Evolutionary conservation across 2,113 vertebrate species (phyloP), one percentile per base, ranked within the genome.

Genomic region (Cyprichromis sp.): DNA sequence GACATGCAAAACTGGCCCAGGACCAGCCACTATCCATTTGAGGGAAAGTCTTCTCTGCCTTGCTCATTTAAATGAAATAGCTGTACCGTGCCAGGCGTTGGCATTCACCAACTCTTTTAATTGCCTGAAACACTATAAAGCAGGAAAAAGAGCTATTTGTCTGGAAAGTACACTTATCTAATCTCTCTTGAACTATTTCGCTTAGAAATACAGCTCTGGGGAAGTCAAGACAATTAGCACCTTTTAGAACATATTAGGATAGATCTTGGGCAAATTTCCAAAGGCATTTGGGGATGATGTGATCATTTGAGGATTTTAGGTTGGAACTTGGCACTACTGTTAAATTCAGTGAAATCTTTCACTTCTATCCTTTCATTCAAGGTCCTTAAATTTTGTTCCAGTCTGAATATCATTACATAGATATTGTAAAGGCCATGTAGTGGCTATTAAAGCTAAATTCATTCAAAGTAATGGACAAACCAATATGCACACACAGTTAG

Each of bases 211-310:
- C 38, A 86, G 81, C 71, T 91, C 79, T 71, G 68, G 86, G 90
- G 90, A 87, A 94, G 85, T 52, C 24, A 6, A 93, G 89, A 89
- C 89, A 91, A 94, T 91, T 91, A 93, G 80, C 84, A 87, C 83
- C 85, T 88, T 87, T 94, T 80, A 86, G 66, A 86, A 90, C 36
- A 89, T 68, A 88, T 42, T 87, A 85, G 88, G 85, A 88, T 61
- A 11, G 83, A 90, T 87, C 40, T 88, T 81, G 76, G 81, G 86
- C 83, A 90, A 88, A 87, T 89, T 92, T 90, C 76, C 83, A 91
- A 91, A 85, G 45, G 38, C 47, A 16, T 79, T 91, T 34, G 14
- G 84, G 50, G 55, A 87, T 87, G 83, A 93, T 92, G 89, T 40
- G 78, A 89, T 88, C 86, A 78, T 88, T 88, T 80, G 53, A 89